Evolutionary conservation across 2,113 vertebrate species (phyloP).

Genomic region (Notarius quadriscutis): DNA sequence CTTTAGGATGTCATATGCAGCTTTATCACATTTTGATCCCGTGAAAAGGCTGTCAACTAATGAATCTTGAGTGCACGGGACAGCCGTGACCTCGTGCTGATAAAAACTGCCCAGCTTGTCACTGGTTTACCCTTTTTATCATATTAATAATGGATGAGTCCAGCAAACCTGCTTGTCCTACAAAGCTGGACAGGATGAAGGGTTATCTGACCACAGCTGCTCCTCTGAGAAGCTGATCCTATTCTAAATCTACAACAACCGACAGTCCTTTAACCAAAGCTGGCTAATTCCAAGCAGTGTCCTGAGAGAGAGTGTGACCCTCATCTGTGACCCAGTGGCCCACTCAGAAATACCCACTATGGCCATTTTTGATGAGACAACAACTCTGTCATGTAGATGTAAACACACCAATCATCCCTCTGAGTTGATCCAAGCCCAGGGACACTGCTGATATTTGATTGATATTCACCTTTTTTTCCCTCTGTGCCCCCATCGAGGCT

Average conservation of each 20-base stretch:
- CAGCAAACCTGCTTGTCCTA: conserved; percentile 25
- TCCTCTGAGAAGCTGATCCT: conserved; percentile 19
- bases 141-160: conserved; percentile 60
- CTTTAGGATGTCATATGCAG: conserved; percentile 4
- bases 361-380: neutral
- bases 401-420: neutral
- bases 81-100: conserved; percentile 46
- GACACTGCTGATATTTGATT: conserved; percentile 17
- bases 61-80: conserved; percentile 38
- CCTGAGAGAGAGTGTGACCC: neutral
- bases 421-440: conserved; percentile 2
- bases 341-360: neutral
- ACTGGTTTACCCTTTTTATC: conserved; percentile 54
- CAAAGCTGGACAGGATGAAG: conserved; percentile 46
- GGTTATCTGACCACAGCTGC: conserved; percentile 58
- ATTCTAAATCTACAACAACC: conserved; percentile 21
- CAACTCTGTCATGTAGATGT: neutral
- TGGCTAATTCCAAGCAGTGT: neutral
- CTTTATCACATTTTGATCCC: conserved; percentile 13
- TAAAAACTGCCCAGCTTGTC: conserved; percentile 58
- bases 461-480: conserved; percentile 8
- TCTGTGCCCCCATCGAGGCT: conserved; percentile 16
- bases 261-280: neutral
- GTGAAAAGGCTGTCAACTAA: conserved; percentile 35
- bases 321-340: neutral